These are phyloP conservation scores for Aphidoletes aphidimyza DNA, from an alignment of 2,888 invertebrate genomes.

Conservation along the genomic window DNA sequence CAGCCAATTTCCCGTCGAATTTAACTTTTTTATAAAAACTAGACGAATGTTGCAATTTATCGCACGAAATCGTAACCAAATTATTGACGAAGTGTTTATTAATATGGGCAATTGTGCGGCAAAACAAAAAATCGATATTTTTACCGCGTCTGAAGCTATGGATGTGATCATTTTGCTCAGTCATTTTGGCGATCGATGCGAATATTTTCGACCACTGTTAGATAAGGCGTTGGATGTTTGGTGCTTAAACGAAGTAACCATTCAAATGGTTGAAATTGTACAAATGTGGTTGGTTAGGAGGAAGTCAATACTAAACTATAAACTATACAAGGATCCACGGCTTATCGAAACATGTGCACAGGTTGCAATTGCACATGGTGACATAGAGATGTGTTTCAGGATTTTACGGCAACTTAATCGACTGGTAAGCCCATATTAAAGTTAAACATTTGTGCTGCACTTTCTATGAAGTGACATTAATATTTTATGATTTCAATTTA, in stretches of 20 bases:
- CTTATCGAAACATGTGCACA: neutral
- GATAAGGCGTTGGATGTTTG: slow-evolving; percentile 20
- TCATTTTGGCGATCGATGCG: neutral
- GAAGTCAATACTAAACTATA: neutral
- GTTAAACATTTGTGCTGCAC: no score
- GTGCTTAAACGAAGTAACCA: neutral
- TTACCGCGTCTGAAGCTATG: neutral
- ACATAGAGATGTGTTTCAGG: neutral
- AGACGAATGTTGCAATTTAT: slow-evolving; percentile 1
- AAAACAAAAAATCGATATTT: neutral
- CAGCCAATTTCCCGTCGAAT: neutral
- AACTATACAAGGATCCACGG: neutral
- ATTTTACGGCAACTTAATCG: neutral
- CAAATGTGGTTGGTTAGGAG: neutral
- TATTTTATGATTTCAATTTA: neutral
- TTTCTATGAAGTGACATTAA: no score
- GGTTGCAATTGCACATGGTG: neutral
- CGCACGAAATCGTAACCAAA: neutral
- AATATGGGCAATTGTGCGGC: neutral
- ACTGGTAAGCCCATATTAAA: no score
- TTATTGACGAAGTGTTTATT: neutral
- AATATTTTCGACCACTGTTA: neutral
- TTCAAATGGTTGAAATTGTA: neutral
- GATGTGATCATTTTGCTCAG: neutral
- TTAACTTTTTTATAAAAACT: neutral